Conservation (phyloP, 2,888 invertebrate species). For the Holacanthella duospinosa region DNA sequence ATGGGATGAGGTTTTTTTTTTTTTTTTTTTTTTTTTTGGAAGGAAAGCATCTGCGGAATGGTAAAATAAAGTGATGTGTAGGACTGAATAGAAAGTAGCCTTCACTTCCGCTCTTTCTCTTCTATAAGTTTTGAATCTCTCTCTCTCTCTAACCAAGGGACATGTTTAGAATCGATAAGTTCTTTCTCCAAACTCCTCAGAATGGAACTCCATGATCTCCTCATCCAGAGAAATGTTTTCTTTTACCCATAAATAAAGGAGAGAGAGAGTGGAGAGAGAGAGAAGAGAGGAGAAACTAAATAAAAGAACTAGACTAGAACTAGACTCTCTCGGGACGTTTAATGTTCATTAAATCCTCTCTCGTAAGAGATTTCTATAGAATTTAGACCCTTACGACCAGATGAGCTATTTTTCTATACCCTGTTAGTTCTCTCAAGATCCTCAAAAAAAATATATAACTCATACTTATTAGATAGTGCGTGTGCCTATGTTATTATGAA, state of each 20-base stretch:
- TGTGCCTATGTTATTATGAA: no score
- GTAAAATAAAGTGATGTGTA: slow-evolving; percentile 2
- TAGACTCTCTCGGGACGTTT: slow-evolving; percentile 35
- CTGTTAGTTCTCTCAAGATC: no score
- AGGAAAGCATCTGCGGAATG: slow-evolving; percentile 3
- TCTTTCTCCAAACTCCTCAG: slow-evolving; percentile 12
- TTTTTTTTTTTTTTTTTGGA: no score
- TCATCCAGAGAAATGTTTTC: slow-evolving; percentile 11
- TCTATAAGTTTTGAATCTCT: background rate
- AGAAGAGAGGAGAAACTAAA: slow-evolving; percentile 17
- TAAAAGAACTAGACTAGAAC: no score
- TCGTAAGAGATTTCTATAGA: slow-evolving; percentile 19
- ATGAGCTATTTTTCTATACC: background rate
- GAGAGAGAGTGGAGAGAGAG: slow-evolving; percentile 19
- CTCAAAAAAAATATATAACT: no score
- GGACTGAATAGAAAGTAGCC: slow-evolving; percentile 1
- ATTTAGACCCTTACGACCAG: slow-evolving; percentile 12
- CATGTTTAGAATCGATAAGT: slow-evolving; percentile 7
- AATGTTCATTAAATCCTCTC: slow-evolving; percentile 37
- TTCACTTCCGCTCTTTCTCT: no score
- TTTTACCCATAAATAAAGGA: slow-evolving; percentile 14
- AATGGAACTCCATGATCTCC: background rate
- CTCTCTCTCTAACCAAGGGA: background rate
- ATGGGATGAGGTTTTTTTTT: slow-evolving; percentile 10
- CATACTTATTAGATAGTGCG: no score